Evolutionary conservation across 2,888 invertebrate genomes (phyloP), one percentile per base, ranked within the genome.

Genomic region (Thymelicus acteon): DNA sequence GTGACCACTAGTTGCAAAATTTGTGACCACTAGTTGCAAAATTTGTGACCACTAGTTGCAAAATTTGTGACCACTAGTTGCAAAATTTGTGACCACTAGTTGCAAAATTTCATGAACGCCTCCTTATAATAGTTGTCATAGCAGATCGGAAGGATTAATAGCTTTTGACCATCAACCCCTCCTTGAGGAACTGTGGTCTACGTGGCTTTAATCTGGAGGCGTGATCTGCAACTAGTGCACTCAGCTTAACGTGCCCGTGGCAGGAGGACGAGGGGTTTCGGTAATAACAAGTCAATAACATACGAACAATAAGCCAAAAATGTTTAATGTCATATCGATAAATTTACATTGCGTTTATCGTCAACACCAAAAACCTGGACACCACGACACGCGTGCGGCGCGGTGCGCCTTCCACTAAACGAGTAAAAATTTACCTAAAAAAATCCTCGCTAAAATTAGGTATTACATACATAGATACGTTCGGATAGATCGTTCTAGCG

Each of bases 241-340:
- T 40, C 7, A 40, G 44, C 44, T 10, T 0, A 10, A 31, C 31
- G 44, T 44, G 12, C 10, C 44, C 13, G 13, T 6, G 1, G 52
- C n/a, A 57, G 31, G 37, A 57, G 68, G 68, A 48, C 10, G 57
- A 31, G 68, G 61, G 37, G 15, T 64, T 24, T 19, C n/a, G 52
- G 40, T 49, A 70, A 70, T 70, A 85, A 86, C 79, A 88, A 88
- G 80, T 82, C 86, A 91, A 90, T 88, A 90, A 93, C 84, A 89
- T 91, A 92, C 92, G 85, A 92, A 92, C 88, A 87, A 86, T 93
- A 93, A 93, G 93, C 93, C 93, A 93, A 93, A 93, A 93, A 91
- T 90, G 91, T 93, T 92, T 93, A 93, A 93, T 93, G 90, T 92
- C 87, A 91, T 91, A 91, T 91, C 84, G 87, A 90, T 93, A 92